phyloP scores from a whole-genome alignment of 92 coral and sea anemone species.

The Umimayanthus kanabou region DNA sequence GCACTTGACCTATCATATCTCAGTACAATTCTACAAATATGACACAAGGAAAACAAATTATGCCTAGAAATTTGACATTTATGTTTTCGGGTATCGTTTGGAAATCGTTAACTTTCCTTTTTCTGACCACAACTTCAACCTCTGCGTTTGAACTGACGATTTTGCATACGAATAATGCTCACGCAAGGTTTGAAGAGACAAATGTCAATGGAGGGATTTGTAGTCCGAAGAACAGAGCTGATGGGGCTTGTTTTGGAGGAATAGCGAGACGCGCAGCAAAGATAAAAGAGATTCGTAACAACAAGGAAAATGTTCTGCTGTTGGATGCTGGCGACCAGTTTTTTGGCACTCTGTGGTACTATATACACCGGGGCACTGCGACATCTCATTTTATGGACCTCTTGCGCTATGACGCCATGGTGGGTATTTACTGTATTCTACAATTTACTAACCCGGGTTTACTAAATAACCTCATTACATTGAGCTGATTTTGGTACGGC shows the following conservation, averaged over 20 bases:
- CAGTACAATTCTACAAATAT: neutral
- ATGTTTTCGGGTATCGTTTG: neutral
- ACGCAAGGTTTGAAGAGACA: slow-evolving; percentile 15
- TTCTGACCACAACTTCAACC: neutral
- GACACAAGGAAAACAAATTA: neutral
- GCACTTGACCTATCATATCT: neutral
- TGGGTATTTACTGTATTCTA: neutral
- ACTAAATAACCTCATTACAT: neutral
- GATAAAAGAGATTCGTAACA: slow-evolving; percentile 4
- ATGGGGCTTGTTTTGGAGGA: slow-evolving; percentile 9
- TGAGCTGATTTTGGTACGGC: too few relatives aligned
- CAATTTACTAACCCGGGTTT: too few relatives aligned
- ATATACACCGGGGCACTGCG: slow-evolving; percentile 5
- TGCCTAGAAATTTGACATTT: neutral
- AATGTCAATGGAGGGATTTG: slow-evolving; percentile 7
- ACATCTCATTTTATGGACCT: slow-evolving; percentile 20
- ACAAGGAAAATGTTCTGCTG: slow-evolving; percentile 1
- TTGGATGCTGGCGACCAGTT: slow-evolving; percentile 3
- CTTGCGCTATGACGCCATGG: slow-evolving; percentile 14
- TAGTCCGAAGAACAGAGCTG: neutral
- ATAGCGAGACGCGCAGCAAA: slow-evolving; percentile 20
- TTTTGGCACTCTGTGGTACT: slow-evolving; percentile 20
- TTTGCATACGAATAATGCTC: neutral
- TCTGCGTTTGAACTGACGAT: slow-evolving; percentile 1
- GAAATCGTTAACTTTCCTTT: neutral